These are phyloP conservation scores for Plusia festucae DNA, from an alignment of 2,888 invertebrate species.

Conservation along the genomic window DNA sequence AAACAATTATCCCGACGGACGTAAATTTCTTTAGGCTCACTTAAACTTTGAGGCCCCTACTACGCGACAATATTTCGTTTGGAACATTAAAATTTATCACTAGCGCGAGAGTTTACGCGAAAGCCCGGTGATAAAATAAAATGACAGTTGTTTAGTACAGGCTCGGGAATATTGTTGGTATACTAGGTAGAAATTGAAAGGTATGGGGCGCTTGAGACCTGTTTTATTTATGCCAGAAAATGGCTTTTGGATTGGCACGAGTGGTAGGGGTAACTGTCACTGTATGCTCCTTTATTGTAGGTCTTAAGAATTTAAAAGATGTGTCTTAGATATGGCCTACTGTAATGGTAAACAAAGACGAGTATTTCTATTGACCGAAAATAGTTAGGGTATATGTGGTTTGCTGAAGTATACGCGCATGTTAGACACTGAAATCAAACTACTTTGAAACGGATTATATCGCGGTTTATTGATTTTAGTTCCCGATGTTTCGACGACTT, in stretches of 20 bases:
- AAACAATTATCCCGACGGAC: constrained; percentile 34
- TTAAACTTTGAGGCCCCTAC: constrained; percentile 53
- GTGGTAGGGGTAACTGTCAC: constrained; percentile 65
- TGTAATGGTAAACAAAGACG: not conserved
- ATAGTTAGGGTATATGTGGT: no score
- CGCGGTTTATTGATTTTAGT: no score
- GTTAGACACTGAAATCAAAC: no score
- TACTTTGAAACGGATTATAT: no score
- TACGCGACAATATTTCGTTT: constrained; percentile 83
- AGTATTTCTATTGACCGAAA: no score
- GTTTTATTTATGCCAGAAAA: constrained; percentile 86
- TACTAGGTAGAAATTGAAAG: constrained; percentile 87
- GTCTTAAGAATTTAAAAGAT: constrained; percentile 7
- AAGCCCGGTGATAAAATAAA: constrained; percentile 88
- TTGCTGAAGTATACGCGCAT: no score
- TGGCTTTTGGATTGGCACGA: constrained; percentile 85
- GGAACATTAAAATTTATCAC: constrained; percentile 88
- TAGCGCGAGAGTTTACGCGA: constrained; percentile 83
- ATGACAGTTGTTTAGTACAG: constrained; percentile 89
- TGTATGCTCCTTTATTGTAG: constrained; percentile 42
- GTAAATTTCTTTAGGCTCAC: constrained; percentile 33
- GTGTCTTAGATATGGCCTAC: not conserved
- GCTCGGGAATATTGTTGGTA: constrained; percentile 82
- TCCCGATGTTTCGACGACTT: no score
- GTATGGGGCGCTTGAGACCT: constrained; percentile 85